phyloP scores from a whole-genome alignment of 2,113 vertebrate genomes.

The Terrapene triunguis region DNA sequence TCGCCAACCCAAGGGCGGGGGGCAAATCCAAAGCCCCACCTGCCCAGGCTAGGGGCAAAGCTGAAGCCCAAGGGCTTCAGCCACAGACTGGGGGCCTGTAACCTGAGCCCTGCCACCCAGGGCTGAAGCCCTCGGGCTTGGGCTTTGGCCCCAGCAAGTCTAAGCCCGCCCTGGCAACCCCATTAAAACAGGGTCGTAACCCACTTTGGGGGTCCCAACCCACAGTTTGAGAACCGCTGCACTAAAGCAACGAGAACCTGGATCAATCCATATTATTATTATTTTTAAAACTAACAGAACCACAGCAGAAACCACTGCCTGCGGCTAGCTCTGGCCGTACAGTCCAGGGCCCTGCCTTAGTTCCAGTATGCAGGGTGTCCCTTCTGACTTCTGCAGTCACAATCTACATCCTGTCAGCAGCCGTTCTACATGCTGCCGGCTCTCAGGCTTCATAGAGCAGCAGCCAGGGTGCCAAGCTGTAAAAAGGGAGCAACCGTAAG shows the following conservation, averaged over 20 bases:
- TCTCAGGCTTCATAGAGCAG: background rate
- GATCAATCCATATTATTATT: background rate
- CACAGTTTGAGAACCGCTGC: too few species aligned
- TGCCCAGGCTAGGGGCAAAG: too few species aligned
- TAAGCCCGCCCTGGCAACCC: too few species aligned
- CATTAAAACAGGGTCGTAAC: too few species aligned
- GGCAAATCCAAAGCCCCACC: too few species aligned
- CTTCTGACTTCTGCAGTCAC: background rate
- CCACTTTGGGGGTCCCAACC: too few species aligned
- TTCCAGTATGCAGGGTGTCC: fast-evolving
- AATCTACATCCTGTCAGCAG: background rate
- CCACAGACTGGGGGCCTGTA: too few species aligned
- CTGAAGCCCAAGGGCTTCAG: too few species aligned
- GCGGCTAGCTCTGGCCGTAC: fast-evolving
- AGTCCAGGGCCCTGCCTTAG: background rate
- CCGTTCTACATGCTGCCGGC: background rate
- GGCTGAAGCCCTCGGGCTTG: too few species aligned
- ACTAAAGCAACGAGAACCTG: background rate
- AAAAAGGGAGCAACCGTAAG: background rate
- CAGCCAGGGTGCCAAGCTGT: background rate
- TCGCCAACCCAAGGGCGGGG: too few species aligned
- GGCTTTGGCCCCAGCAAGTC: too few species aligned
- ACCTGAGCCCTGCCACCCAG: too few species aligned
- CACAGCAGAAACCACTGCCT: background rate
- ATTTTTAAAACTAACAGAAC: background rate